These are phyloP conservation scores for Deroptyus accipitrinus DNA, from an alignment of 2,113 vertebrate species.

Conservation along the genomic window DNA sequence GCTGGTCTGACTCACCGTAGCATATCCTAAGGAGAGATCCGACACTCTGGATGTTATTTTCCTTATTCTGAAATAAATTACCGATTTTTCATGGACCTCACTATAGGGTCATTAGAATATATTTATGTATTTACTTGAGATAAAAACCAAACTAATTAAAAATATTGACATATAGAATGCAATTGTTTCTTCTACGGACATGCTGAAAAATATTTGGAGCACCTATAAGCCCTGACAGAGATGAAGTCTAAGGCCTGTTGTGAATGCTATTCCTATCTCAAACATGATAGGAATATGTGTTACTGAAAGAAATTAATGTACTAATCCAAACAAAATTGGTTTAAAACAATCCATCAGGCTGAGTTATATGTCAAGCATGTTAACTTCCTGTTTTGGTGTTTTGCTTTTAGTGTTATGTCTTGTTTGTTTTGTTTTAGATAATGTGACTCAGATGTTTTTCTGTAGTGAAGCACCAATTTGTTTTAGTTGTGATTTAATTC, in stretches of 20 bases:
- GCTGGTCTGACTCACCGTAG: background rate
- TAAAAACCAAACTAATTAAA: background rate
- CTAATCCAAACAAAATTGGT: background rate
- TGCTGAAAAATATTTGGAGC: background rate
- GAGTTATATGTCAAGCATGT: background rate
- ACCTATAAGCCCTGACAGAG: background rate
- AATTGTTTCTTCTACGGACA: background rate
- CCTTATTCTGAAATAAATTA: background rate
- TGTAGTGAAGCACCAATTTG: background rate
- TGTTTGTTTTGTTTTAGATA: background rate
- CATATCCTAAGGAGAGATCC: background rate
- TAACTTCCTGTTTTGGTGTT: background rate
- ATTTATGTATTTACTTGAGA: background rate
- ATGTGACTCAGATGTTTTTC: background rate
- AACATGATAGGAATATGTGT: background rate
- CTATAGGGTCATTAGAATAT: background rate
- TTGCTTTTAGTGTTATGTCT: background rate
- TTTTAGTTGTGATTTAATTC: background rate
- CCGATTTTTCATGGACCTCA: background rate
- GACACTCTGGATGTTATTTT: background rate
- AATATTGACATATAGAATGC: background rate
- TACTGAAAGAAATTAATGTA: background rate
- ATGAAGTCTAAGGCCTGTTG: background rate
- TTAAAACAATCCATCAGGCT: background rate
- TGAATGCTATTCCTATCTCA: background rate